Conservation (phyloP, 2,888 invertebrate species). For the Latheticus oryzae region DNA sequence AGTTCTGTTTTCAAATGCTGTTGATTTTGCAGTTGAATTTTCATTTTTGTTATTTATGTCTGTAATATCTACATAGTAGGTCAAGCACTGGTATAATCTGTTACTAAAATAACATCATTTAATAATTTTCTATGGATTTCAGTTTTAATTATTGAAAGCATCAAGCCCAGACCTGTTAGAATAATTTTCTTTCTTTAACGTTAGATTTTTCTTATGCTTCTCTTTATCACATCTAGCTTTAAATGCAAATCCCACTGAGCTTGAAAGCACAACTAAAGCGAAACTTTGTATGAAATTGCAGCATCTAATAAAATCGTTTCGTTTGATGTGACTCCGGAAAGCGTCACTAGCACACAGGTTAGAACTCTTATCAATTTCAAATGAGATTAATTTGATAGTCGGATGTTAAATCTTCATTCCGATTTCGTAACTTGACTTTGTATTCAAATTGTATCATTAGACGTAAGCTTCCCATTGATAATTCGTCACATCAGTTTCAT, state of each 20-base stretch:
- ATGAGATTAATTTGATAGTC: constrained; percentile 18
- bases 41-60: no score
- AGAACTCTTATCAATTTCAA: constrained; percentile 5
- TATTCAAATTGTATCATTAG: no score
- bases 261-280: not conserved
- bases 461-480: no score
- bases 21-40: no score
- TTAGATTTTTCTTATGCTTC: not conserved
- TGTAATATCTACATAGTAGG: no score
- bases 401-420: no score
- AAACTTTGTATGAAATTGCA: constrained; percentile 24
- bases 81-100: no score
- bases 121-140: no score
- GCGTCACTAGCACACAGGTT: constrained; percentile 12
- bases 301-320: constrained; percentile 22
- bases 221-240: constrained; percentile 12
- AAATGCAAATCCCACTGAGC: constrained; percentile 17
- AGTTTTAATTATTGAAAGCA: constrained; percentile 3
- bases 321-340: constrained; percentile 16
- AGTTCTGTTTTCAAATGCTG: no score
- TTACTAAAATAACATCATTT: no score
- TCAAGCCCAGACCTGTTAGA: constrained; percentile 4
- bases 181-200: no score
- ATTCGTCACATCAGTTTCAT: constrained; percentile 1
- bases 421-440: no score